Percentiles rank a stretch among this genome's conserved stretches.
Evolutionary conservation across 2,888 invertebrate species (phyloP).

Genomic region (Oscheius sp.): DNA sequence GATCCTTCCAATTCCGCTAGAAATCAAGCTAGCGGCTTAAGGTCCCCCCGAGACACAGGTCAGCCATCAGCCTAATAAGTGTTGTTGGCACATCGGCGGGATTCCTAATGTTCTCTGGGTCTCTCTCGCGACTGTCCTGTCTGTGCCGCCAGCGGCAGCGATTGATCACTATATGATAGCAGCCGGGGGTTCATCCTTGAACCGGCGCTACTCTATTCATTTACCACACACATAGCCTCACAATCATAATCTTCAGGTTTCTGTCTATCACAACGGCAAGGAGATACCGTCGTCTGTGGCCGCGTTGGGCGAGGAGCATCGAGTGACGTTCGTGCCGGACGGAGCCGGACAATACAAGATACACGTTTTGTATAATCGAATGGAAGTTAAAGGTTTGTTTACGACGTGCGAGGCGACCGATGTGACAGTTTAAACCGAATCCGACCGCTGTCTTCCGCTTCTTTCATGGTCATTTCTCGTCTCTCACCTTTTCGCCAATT

Average conservation of each 20-base stretch:
- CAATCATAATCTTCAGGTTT: constrained; percentile 51
- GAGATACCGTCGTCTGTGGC: constrained; percentile 76
- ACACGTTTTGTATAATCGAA: constrained; percentile 92
- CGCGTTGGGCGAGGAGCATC: constrained; percentile 39
- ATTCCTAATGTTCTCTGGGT: neutral
- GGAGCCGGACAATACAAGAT: constrained; percentile 79
- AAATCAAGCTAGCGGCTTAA: no score
- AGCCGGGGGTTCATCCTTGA: neutral
- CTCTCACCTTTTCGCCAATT: no score
- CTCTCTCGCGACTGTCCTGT: constrained; percentile 6
- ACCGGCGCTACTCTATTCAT: neutral
- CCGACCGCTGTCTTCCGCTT: neutral
- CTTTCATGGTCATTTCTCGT: neutral
- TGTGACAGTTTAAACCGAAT: neutral
- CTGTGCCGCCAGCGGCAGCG: constrained; percentile 10
- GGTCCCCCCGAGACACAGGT: neutral
- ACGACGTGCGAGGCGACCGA: neutral
- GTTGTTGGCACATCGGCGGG: constrained; percentile 6
- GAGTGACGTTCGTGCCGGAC: constrained; percentile 74
- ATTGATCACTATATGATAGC: constrained; percentile 31
- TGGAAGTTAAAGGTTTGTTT: constrained; percentile 79
- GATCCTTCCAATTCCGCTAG: no score
- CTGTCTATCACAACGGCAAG: constrained; percentile 66
- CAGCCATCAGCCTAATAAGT: neutral
- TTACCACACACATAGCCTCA: neutral